Evolutionary conservation across 1,140 invertebrate genomes (phyloP), one percentile per base, ranked within the genome.

Genomic region (Linepithema humile): DNA sequence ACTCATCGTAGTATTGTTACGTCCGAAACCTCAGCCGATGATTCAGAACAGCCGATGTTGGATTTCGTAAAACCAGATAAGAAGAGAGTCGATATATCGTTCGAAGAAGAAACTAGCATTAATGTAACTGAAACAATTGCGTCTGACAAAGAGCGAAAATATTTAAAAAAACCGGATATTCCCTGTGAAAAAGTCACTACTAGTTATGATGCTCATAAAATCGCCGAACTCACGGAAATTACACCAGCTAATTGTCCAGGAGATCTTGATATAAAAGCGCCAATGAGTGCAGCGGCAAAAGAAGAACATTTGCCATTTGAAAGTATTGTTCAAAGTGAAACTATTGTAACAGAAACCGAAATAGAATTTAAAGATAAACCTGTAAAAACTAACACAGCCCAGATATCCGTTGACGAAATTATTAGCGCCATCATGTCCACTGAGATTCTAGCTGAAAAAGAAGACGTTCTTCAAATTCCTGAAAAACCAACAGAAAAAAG

Each of bases 301-400:
- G 86, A 95, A 70, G 90, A 94, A 86, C 93, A 93, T 87, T 88
- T 93, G 32, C 91, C 93, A 43, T 94, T 95, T 32, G 95, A 95
- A 90, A 93, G 95, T 85, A 82, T 96, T 20, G 90, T 95, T 60
- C 93, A 94, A 83, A 93, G 92, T 10, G 94, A 95, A 91, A 91
- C 93, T 32, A 82, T 95, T 40, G 84, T 94, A 48, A 93, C 94
- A 2, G 95, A 96, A 89, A 94, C 94, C 70, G 95, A 96, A 92
- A 91, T 90, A 55, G 85, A 91, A 59, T 94, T 96, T 60, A 86
- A 88, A 48, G 89, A 93, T 10, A 92, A 92, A 82, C 82, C 89
- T 6, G 55, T 83, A 20, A 72, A 92, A 7, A 90, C 90, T 3
- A 94, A 94, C 69, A 93, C 57, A 53, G 95, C 95, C 15, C 91